Base-by-base conservation (phyloP, 1,140 invertebrate genomes). In the Diachasmimorpha longicaudata region DNA sequence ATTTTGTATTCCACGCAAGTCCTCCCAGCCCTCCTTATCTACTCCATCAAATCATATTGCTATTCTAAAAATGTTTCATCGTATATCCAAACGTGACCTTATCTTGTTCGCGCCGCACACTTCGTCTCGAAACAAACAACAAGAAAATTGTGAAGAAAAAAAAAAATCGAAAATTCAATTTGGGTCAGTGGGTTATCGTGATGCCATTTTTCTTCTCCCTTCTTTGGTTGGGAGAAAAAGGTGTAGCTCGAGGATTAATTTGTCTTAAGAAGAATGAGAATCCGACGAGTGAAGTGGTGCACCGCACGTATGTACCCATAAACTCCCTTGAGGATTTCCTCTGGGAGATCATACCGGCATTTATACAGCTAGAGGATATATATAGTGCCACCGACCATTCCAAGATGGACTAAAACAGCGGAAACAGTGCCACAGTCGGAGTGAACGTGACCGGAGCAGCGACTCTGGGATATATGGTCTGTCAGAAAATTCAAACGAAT, bases 111-210 rank as follows among this genome's bases (percentile, higher is more conserved):
- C 19, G 58, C 21, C 31, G 58, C 23, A 63, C 58, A 63, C 58
- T 63, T 63, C 23, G 19, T 25, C 58, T 25, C 58, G 58, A 63
- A 63, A 63, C 16, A 63, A 23, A 63, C 21, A 31, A 9, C 21
- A 63, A 25, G 8, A 14, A 63, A 25, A 63, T 63, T 11, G 5
- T 8, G 23, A 23, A 63, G 31, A 63, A 63, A 63, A 63, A 63
- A 63, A 16, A 25, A 63, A 63, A 63, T 63, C 10, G 58, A 63
- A 63, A 63, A 63, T 63, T 63, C 58, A 31, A 63, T 63, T 63
- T 63, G 58, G 58, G 58, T 63, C 58, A 63, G 14, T 63, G 58
- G 58, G 58, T 63, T 63, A 63, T 63, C 58, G 23, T 25, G 58
- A 63, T 63, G 14, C 23, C 58, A 63, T 25, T 63, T 63, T 23